Evolutionary conservation across 37 sponge, comb jelly and placozoan genomes (phyloP), one percentile per base, ranked within the genome.

Genomic region (Geodia barretti): DNA sequence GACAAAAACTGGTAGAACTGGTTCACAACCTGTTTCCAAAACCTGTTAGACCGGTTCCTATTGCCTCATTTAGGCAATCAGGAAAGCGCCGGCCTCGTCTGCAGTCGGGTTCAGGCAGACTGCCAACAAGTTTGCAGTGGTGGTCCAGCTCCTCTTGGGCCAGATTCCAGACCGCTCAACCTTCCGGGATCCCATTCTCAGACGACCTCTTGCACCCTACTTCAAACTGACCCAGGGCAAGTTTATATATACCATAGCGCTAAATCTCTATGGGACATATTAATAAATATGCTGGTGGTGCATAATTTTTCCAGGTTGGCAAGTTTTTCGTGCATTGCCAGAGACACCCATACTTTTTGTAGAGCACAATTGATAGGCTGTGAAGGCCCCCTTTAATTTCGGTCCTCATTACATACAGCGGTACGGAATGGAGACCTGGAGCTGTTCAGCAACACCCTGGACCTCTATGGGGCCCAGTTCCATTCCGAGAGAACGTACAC

Each of bases 81-180:
- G 96, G 25, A 98, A 98, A 65, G 99, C 99, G 9, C 99, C 99
- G n/a, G 96, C 95, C 58, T 58, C 87, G 59, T 79, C 92, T 28
- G 99, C 99, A 38, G 74, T 94, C 60, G 99, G 99, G 36, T 98
- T 98, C 73, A 95, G 89, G 79, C 96, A 98, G 82, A 95, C 94
- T 58, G 97, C 94, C 11, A 82, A 91, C 79, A 98, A 95, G 75
- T 93, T 98, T 74, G 83, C 84, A 0, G 72, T 93, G 1, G 93
- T 92, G 54, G 99, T 98, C 2, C 94, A 98, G 84, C 87, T 98
- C 47, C 85, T 98, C 28, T 75, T 98, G 41, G 99, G 99, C 9
- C 94, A 95, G 39, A 95, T 98, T 32, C 99, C 99, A 2, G 99
- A 98, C 72, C 81, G 94, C 23, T 76, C 84, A 33, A 89, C 88